Base-by-base conservation (phyloP, 1,140 invertebrate genomes). In the Drosophila nasuta region DNA sequence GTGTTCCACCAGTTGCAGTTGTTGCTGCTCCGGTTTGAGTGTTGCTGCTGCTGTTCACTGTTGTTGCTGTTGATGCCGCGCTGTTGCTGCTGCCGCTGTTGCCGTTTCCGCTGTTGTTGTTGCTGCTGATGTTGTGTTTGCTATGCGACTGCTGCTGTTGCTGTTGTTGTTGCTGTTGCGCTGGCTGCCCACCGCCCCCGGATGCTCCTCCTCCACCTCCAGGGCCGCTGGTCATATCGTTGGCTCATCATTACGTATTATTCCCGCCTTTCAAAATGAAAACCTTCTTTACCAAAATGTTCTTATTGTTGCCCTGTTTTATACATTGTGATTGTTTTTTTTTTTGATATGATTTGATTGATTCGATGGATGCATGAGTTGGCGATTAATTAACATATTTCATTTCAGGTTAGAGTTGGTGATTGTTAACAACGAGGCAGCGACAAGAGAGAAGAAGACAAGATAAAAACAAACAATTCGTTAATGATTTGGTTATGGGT, bases 201-300 rank as follows among this genome's bases (percentile, higher is more conserved):
- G 66, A 56, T 57, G 59, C 77, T 68, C 78, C 80, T 65, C 82
- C 80, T 71, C 89, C 86, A 77, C 77, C 89, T 81, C 83, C 89
- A 88, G 83, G 81, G 81, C 91, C 91, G 91, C 91, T 89, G 91
- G 91, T 91, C 91, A 92, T 92, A 92, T 92, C 91, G 91, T 91
- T 91, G 91, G 91, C 80, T 92, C 90, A 92, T 92, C 92, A 92
- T 92, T 92, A 92, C 91, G 92, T 92, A 92, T 92, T 92, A 79
- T 92, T 92, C 82, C 91, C 80, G 77, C 92, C 92, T 89, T 92
- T 92, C 70, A 92, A 92, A 92, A 92, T 92, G 91, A 92, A 92
- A 91, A 92, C 90, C 85, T 92, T 92, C 90, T 92, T 92, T 86
- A 92, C 91, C 91, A 92, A 91, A 91, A 92, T 92, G 81, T 92